phyloP scores from a whole-genome alignment of 1,140 invertebrate genomes.

The Cecropterus lyciades region DNA sequence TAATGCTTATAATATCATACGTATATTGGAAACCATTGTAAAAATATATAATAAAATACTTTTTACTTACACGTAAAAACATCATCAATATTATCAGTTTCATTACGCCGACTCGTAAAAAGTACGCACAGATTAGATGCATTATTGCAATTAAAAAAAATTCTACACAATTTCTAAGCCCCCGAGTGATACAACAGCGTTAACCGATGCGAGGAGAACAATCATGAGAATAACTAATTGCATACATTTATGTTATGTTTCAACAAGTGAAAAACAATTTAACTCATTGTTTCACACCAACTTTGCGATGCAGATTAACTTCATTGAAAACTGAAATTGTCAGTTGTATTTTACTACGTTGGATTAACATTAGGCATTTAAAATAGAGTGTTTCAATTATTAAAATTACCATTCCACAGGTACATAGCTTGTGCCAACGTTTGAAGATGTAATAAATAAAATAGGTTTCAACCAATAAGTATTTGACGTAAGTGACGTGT shows the following conservation, averaged over 20 bases:
- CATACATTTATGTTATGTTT: slow-evolving; percentile 1
- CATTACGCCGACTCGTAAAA: not conserved
- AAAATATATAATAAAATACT: not conserved
- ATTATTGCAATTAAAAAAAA: slow-evolving; percentile 1
- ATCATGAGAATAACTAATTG: slow-evolving; percentile 9
- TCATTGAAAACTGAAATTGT: not conserved
- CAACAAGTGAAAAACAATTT: not conserved
- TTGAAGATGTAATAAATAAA: not conserved
- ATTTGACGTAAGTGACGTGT: too few species aligned
- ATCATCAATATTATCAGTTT: not conserved
- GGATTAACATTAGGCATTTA: too few species aligned
- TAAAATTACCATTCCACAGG: slow-evolving; percentile 10
- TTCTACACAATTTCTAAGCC: not conserved
- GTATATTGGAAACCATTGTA: not conserved
- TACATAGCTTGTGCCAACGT: not conserved
- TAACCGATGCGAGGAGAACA: slow-evolving; percentile 3
- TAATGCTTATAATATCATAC: too few species aligned
- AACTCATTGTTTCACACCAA: not conserved
- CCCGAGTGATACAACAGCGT: not conserved
- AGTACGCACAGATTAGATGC: slow-evolving; percentile 1
- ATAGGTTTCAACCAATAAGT: not conserved
- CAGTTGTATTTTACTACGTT: not conserved
- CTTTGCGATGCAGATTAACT: not conserved
- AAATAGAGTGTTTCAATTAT: slow-evolving; percentile 4
- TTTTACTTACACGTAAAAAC: not conserved